Evolutionary conservation across 1,140 invertebrate genomes (phyloP).

Genomic region (Samia ricini): DNA sequence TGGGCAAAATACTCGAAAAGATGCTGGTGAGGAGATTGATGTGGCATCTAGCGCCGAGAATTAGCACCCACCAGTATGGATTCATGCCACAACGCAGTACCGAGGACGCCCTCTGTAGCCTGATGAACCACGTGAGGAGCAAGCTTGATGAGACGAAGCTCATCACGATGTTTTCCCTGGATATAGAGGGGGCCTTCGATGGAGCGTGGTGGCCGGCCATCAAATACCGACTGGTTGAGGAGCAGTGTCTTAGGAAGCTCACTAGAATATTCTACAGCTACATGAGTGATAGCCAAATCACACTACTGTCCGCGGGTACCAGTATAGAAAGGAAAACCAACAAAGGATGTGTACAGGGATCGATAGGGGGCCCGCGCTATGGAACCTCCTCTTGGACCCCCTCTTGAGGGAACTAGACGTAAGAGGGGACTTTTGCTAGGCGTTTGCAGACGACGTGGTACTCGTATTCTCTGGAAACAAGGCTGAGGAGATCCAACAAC

Average conservation of each 20-base stretch:
- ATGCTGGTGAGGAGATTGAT: not conserved
- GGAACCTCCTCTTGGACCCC: not conserved
- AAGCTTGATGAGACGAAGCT: not conserved
- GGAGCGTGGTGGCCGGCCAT: not conserved
- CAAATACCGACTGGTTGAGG: not conserved
- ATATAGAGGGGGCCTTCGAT: not conserved
- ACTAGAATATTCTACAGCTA: not conserved
- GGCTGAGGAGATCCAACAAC: too few species aligned
- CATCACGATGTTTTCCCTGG: not conserved
- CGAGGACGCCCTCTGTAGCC: too few species aligned
- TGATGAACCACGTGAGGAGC: too few species aligned
- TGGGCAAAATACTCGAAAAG: too few species aligned
- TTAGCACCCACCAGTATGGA: not conserved
- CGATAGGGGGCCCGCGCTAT: not conserved
- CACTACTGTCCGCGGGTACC: not conserved
- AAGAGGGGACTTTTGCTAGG: too few species aligned
- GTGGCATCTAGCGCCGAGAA: not conserved
- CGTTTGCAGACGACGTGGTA: too few species aligned
- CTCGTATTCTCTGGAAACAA: too few species aligned
- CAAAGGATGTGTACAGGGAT: slow-evolving; percentile 3
- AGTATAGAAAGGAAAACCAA: not conserved
- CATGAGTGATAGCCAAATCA: too few species aligned
- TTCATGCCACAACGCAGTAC: too few species aligned
- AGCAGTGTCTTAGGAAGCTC: not conserved
- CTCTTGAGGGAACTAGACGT: not conserved